Conservation (phyloP, 1,140 invertebrate species). For the Pachypeltis micranthus region DNA sequence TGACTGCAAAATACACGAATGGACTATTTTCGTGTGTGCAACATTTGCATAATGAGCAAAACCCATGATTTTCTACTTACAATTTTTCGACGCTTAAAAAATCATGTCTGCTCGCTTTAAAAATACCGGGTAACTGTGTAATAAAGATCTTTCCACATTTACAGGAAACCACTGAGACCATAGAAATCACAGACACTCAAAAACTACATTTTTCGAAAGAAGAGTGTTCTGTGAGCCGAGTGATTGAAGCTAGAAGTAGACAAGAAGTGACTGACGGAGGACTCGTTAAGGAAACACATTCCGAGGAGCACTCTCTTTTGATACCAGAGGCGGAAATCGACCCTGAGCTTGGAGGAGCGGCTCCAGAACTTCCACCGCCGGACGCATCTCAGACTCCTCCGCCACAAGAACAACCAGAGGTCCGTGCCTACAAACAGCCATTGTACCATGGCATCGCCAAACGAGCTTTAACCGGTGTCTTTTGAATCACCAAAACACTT, state of each 20-base stretch:
- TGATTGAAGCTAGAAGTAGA: background rate
- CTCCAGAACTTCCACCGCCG: background rate
- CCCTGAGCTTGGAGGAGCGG: background rate
- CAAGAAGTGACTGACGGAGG: background rate
- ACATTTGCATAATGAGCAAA: too few relatives aligned
- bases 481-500: background rate
- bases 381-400: background rate
- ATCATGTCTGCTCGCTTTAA: too few relatives aligned
- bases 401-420: background rate
- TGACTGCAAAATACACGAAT: too few relatives aligned
- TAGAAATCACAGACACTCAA: conserved; percentile 17
- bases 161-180: background rate
- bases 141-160: too few relatives aligned
- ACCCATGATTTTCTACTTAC: too few relatives aligned
- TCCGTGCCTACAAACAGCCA: conserved; percentile 9
- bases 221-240: conserved; percentile 12
- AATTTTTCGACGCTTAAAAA: too few relatives aligned
- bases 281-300: too few relatives aligned
- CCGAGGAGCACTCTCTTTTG: too few relatives aligned
- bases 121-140: too few relatives aligned
- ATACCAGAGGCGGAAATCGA: background rate
- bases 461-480: conserved; percentile 19
- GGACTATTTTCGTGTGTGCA: too few relatives aligned
- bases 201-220: conserved; percentile 17
- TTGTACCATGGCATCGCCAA: conserved; percentile 18